Conservation (phyloP, 2,797 vertebrate genomes). For the Podargus strigoides region DNA sequence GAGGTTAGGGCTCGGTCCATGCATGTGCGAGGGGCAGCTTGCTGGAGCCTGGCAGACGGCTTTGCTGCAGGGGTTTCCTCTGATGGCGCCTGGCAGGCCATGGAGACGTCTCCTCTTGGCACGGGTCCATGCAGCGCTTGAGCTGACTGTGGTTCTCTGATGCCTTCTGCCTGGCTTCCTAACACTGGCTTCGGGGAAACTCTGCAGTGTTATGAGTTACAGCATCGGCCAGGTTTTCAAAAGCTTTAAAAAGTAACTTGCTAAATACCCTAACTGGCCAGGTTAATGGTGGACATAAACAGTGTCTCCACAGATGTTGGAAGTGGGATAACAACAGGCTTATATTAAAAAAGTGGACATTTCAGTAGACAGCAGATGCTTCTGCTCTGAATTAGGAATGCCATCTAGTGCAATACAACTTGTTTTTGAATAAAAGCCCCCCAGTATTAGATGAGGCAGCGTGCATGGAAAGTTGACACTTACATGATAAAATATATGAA, state of each 20-base stretch:
- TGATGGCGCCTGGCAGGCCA: background rate
- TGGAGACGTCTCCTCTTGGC: background rate
- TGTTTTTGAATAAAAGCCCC: background rate
- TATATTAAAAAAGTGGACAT: background rate
- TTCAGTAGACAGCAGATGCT: background rate
- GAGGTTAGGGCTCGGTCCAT: fast-evolving
- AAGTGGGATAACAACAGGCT: background rate
- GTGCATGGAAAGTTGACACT: fast-evolving
- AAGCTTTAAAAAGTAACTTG: background rate
- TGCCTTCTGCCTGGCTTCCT: background rate
- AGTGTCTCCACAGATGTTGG: background rate
- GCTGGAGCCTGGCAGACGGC: background rate
- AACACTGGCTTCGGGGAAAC: background rate
- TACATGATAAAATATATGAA: fast-evolving
- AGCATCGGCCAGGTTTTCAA: background rate
- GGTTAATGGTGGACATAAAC: background rate
- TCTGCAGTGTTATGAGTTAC: fast-evolving
- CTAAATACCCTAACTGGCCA: too few species aligned
- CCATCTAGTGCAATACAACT: background rate
- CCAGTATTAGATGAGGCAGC: background rate
- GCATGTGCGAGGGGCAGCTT: fast-evolving
- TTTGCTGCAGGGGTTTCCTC: background rate
- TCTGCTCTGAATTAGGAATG: background rate
- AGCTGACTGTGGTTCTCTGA: background rate
- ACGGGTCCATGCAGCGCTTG: fast-evolving